Conservation (phyloP, 2,797 vertebrate genomes). For the Dicrostonyx torquatus region DNA sequence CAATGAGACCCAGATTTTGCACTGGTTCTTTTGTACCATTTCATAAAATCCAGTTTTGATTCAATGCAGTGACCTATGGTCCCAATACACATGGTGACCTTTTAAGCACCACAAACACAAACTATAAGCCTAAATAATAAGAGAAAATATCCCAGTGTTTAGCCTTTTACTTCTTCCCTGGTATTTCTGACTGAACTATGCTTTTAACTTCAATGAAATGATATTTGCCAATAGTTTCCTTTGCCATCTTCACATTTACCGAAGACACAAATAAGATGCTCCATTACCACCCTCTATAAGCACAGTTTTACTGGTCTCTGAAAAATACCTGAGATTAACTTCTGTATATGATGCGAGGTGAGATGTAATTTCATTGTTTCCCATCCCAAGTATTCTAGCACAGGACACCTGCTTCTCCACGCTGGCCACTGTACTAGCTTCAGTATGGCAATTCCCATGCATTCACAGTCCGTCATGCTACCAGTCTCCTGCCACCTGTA, state of each 20-base stretch:
- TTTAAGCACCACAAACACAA: neutral
- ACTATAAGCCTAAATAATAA: neutral
- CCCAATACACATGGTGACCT: neutral
- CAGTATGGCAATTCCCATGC: neutral
- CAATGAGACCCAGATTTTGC: neutral
- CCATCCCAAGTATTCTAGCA: neutral
- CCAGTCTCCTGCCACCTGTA: neutral
- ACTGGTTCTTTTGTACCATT: neutral
- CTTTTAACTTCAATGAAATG: neutral
- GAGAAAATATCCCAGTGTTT: neutral
- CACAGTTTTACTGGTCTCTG: neutral
- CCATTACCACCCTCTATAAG: neutral
- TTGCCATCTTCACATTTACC: neutral
- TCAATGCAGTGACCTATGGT: slow-evolving; percentile 6
- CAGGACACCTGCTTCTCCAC: neutral
- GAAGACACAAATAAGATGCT: neutral
- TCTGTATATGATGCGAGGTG: neutral
- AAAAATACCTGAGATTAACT: neutral
- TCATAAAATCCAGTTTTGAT: neutral
- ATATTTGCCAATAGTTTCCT: neutral
- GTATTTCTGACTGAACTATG: neutral
- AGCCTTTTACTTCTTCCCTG: neutral
- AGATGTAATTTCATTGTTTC: neutral
- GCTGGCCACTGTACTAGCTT: neutral
- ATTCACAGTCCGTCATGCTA: neutral